Evolutionary conservation across 2,797 vertebrate genomes (phyloP).

Genomic region (Muscicapa comitata): DNA sequence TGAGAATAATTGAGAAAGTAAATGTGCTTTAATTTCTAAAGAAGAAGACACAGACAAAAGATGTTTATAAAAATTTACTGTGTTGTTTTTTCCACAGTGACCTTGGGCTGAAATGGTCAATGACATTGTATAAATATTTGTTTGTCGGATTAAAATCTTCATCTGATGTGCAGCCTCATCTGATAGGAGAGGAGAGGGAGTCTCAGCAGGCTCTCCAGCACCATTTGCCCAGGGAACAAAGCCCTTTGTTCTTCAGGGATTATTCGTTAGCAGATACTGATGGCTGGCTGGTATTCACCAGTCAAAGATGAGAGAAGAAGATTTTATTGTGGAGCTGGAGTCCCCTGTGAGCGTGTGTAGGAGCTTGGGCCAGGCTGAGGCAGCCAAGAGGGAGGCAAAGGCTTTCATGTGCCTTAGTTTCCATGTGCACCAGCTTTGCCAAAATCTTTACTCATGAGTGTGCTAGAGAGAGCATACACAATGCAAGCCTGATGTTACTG

Average conservation of each 20-base stretch:
- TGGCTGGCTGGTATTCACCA: background rate
- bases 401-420: background rate
- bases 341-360: accelerated
- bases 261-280: background rate
- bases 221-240: background rate
- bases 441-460: background rate
- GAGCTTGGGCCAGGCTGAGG: background rate
- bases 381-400: background rate
- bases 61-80: background rate
- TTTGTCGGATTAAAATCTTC: background rate
- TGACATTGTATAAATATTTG: conserved; percentile 20
- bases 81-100: background rate
- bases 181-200: background rate
- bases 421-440: background rate
- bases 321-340: background rate
- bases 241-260: background rate
- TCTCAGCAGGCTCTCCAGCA: background rate
- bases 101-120: background rate
- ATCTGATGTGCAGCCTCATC: background rate
- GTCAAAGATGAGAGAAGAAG: background rate
- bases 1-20: conserved; percentile 1
- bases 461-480: background rate
- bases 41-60: background rate
- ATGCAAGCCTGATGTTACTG: background rate
- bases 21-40: background rate